These are phyloP conservation scores for Panonychus citri DNA, from an alignment of 1,140 invertebrate species.

Conservation along the genomic window DNA sequence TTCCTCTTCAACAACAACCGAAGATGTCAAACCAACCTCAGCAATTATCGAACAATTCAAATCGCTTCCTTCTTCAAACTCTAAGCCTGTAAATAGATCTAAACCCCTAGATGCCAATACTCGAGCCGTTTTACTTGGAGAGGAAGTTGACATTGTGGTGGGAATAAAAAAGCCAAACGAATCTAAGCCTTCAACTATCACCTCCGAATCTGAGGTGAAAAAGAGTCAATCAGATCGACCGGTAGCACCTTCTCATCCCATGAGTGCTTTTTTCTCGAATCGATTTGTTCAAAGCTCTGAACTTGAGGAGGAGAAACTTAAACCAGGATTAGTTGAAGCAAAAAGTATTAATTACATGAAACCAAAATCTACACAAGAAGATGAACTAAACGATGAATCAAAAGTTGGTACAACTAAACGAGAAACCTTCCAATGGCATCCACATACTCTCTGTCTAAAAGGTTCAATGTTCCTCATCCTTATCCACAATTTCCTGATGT, in stretches of 20 bases:
- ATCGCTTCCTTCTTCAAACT: neutral
- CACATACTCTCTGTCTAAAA: constrained; percentile 60
- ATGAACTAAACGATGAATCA: neutral
- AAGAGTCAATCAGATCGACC: neutral
- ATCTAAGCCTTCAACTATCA: neutral
- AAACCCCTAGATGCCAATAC: constrained; percentile 6
- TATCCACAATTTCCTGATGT: constrained; percentile 24
- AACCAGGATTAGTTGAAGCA: constrained; percentile 1
- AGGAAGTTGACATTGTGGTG: constrained; percentile 1
- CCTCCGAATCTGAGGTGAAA: neutral
- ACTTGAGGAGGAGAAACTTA: neutral
- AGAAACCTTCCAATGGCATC: constrained; percentile 46
- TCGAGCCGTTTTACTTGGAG: constrained; percentile 6
- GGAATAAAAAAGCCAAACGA: neutral
- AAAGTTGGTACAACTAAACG: neutral
- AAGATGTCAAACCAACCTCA: neutral
- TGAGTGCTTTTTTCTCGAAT: constrained; percentile 10
- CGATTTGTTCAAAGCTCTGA: constrained; percentile 6
- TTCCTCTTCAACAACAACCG: neutral
- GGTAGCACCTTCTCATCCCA: neutral
- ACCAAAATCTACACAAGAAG: neutral
- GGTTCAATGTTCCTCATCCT: constrained; percentile 84
- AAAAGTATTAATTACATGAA: neutral
- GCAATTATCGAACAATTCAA: neutral
- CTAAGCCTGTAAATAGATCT: neutral